phyloP scores from a whole-genome alignment of 1,140 invertebrate species.

The Oncopodura yosiiana region DNA sequence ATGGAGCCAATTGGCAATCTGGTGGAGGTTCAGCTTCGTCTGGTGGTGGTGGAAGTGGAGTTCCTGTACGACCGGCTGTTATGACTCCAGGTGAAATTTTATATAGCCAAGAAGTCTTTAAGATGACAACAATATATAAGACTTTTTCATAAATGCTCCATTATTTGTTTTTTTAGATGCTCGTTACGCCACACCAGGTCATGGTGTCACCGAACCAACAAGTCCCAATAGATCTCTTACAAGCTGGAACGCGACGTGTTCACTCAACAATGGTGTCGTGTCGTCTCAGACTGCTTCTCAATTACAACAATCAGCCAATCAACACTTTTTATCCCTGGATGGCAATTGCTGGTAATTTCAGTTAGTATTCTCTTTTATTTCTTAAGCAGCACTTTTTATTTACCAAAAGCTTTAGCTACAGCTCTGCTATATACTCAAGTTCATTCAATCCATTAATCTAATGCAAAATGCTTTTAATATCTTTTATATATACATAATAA shows the following conservation, averaged over 20 bases:
- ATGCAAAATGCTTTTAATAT: not conserved
- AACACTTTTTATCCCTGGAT: slow-evolving; percentile 96
- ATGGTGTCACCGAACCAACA: slow-evolving; percentile 32
- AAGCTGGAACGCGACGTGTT: slow-evolving; percentile 66
- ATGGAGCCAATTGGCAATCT: slow-evolving; percentile 34
- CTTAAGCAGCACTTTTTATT: no score
- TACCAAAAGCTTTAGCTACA: no score
- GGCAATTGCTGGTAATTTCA: slow-evolving; percentile 88
- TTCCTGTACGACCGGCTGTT: slow-evolving; percentile 64
- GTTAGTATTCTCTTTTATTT: no score
- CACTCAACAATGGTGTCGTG: slow-evolving; percentile 57
- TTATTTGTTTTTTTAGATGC: no score
- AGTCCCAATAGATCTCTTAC: slow-evolving; percentile 56
- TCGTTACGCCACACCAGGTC: slow-evolving; percentile 33
- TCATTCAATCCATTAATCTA: not conserved
- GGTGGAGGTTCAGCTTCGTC: slow-evolving; percentile 23
- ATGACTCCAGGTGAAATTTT: slow-evolving; percentile 84
- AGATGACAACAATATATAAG: no score
- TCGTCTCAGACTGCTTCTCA: slow-evolving; percentile 56
- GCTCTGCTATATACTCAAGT: no score
- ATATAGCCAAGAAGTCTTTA: no score
- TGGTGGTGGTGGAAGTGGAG: slow-evolving; percentile 30
- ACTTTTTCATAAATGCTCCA: no score
- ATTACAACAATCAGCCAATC: slow-evolving; percentile 69
- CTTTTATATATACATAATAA: no score